These are phyloP conservation scores for Drosophila vallismaia DNA, from an alignment of 2,888 invertebrate genomes.

Conservation along the genomic window DNA sequence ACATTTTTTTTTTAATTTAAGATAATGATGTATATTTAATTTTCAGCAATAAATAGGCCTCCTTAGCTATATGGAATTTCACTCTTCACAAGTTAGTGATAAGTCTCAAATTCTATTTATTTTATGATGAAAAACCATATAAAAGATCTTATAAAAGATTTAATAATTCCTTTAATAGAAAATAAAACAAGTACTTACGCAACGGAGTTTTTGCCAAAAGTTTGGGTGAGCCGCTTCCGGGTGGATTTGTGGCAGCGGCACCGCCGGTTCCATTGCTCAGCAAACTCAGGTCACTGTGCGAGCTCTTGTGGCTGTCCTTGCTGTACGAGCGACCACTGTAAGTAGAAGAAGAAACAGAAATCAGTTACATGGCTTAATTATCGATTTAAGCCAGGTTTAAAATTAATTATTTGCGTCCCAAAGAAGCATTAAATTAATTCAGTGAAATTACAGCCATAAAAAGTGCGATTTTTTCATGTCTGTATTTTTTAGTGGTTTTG, in stretches of 20 bases:
- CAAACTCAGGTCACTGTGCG: conserved; percentile 88
- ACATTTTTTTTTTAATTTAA: too few species aligned
- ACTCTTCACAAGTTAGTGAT: too few species aligned
- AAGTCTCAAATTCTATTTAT: too few species aligned
- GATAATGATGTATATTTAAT: too few species aligned
- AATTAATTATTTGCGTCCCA: conserved; percentile 19
- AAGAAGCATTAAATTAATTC: conserved; percentile 19
- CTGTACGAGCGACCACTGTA: conserved; percentile 84
- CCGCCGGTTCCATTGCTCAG: conserved; percentile 79
- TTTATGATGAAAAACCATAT: too few species aligned
- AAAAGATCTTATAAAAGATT: too few species aligned
- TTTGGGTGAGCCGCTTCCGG: conserved; percentile 76
- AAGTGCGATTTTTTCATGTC: background rate
- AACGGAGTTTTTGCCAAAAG: conserved; percentile 85
- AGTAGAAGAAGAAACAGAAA: background rate
- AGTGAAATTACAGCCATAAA: conserved; percentile 11
- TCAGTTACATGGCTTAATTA: background rate
- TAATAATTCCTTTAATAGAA: too few species aligned
- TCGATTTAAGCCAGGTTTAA: background rate
- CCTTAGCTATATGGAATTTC: too few species aligned
- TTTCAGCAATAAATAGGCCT: too few species aligned
- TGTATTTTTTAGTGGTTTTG: background rate
- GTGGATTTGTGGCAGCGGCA: conserved; percentile 15
- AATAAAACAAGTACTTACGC: conserved; percentile 82
- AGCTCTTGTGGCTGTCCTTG: conserved; percentile 88